Evolutionary conservation across 2,113 vertebrate species (phyloP).

Genomic region (Tupaia chinensis): DNA sequence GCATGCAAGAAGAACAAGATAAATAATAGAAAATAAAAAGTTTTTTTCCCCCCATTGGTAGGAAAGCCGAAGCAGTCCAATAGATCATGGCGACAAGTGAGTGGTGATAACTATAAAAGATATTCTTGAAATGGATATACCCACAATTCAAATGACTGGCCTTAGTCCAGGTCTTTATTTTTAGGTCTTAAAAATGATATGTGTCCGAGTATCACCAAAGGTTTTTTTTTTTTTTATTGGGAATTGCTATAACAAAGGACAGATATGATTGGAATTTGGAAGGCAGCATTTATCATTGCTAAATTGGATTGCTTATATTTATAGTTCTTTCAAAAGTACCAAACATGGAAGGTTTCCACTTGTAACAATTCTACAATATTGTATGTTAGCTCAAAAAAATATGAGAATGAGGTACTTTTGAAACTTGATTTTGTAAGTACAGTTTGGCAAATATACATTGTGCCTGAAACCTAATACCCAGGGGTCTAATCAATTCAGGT

Average conservation of each 20-base stretch:
- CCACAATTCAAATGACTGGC: constrained; percentile 86
- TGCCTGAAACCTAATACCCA: constrained; percentile 42
- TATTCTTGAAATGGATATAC: constrained; percentile 84
- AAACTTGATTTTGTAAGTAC: constrained; percentile 81
- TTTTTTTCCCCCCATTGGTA: constrained; percentile 75
- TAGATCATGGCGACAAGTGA: constrained; percentile 84
- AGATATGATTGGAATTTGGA: constrained; percentile 86
- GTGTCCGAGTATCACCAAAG: constrained; percentile 78
- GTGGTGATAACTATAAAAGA: constrained; percentile 84
- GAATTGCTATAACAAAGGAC: constrained; percentile 86
- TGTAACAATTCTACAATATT: constrained; percentile 82
- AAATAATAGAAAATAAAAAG: constrained; percentile 85
- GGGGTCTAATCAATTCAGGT: constrained; percentile 70
- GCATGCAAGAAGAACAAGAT: constrained; percentile 78
- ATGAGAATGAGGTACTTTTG: constrained; percentile 67
- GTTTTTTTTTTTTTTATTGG: constrained; percentile 73
- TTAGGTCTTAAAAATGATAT: constrained; percentile 86
- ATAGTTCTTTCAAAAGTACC: constrained; percentile 82
- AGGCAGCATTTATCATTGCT: constrained; percentile 83
- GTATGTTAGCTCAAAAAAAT: constrained; percentile 76
- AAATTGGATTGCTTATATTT: constrained; percentile 86
- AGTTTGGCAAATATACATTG: constrained; percentile 75
- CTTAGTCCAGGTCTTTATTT: constrained; percentile 86
- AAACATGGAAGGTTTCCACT: constrained; percentile 80
- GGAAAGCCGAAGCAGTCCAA: constrained; percentile 77